Evolutionary conservation across 2,888 invertebrate genomes (phyloP).

Genomic region (Sinohyriopsis cumingii): DNA sequence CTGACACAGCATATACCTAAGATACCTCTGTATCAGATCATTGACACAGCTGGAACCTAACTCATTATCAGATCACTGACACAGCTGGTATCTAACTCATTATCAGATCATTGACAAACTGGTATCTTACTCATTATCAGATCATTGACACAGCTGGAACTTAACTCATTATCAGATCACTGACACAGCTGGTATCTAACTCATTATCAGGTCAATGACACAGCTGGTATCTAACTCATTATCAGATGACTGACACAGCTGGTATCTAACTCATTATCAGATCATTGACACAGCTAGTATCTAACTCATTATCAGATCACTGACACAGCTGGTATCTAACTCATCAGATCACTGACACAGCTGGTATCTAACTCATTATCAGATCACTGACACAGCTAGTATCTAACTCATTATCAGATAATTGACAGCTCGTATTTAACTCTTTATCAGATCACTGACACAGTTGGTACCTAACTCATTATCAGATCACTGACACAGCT

Average conservation of each 20-base stretch:
- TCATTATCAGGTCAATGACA: no score
- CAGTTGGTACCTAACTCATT: constrained; percentile 77
- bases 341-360: constrained; percentile 75
- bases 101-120: no score
- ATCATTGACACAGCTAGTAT: constrained; percentile 71
- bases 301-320: constrained; percentile 79
- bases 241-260: constrained; percentile 75
- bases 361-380: constrained; percentile 79
- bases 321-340: constrained; percentile 75
- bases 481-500: constrained; percentile 75
- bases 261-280: constrained; percentile 81
- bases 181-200: no score
- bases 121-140: no score
- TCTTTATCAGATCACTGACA: constrained; percentile 76
- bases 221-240: constrained; percentile 78
- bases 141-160: no score
- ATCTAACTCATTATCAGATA: constrained; percentile 80
- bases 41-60: no score
- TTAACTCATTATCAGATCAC: no score
- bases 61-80: no score
- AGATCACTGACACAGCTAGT: constrained; percentile 74
- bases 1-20: constrained; percentile 59
- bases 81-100: no score
- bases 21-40: no score
- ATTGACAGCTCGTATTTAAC: constrained; percentile 76